phyloP scores from a whole-genome alignment of 2,888 invertebrate species.

The Oscheius myriophilus region DNA sequence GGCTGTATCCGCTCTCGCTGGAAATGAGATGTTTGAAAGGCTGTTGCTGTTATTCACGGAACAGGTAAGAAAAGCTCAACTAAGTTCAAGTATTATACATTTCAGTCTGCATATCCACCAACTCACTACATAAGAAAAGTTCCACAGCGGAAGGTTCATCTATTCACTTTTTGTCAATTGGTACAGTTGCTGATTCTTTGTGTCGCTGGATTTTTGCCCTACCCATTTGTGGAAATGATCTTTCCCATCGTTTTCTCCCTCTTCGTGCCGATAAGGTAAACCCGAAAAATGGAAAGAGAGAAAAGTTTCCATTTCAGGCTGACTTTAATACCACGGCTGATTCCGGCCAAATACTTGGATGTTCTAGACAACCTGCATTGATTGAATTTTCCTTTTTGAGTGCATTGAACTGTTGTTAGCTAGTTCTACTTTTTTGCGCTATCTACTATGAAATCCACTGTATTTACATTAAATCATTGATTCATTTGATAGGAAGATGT shows the following conservation, averaged over 20 bases:
- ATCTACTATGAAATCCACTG: no score
- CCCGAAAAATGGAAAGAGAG: no score
- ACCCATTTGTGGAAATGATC: slow-evolving; percentile 76
- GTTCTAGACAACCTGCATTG: no score
- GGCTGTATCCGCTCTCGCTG: slow-evolving; percentile 73
- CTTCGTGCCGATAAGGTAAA: slow-evolving; percentile 71
- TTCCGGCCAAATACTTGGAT: no score
- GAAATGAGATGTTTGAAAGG: slow-evolving; percentile 75
- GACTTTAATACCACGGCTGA: no score
- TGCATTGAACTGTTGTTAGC: no score
- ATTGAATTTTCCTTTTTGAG: no score
- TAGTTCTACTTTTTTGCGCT: no score
- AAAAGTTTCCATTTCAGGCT: no score
- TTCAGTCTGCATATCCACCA: slow-evolving; percentile 63
- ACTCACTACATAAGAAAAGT: slow-evolving; percentile 74
- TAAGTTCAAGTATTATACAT: background rate
- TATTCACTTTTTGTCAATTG: slow-evolving; percentile 74
- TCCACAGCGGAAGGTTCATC: slow-evolving; percentile 74
- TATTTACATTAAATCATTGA: no score
- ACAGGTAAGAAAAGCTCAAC: slow-evolving; percentile 65
- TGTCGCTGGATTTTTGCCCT: slow-evolving; percentile 73
- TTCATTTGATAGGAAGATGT: no score
- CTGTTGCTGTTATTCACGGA: slow-evolving; percentile 74
- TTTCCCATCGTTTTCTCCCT: slow-evolving; percentile 74
- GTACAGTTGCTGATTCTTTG: slow-evolving; percentile 73